Percentiles rank a stretch among this genome's conserved stretches.
phyloP scores from a whole-genome alignment of 2,797 vertebrate genomes.

The Neosalanx taihuensis region DNA sequence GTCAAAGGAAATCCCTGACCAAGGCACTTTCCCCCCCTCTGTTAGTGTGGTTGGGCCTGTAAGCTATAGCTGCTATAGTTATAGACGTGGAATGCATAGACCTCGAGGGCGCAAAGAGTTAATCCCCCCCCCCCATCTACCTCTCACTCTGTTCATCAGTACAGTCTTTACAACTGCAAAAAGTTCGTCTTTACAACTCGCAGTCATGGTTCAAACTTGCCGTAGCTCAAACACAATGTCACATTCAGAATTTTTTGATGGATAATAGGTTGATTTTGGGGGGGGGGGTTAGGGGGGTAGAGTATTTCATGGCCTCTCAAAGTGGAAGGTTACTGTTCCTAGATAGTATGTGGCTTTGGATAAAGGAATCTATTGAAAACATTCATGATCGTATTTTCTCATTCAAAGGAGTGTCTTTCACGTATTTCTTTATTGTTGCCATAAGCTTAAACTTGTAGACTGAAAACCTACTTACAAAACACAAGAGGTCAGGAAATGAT shows the following conservation, averaged over 20 bases:
- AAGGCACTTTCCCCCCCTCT: conserved; percentile 54
- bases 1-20: conserved; percentile 81
- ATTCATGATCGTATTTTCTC: neutral
- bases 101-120: conserved; percentile 55
- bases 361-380: neutral
- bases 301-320: no score
- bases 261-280: no score
- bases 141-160: neutral
- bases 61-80: conserved; percentile 48
- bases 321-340: no score
- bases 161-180: neutral
- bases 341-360: neutral
- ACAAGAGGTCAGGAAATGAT: neutral
- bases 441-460: neutral
- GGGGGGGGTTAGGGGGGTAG: no score
- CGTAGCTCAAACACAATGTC: no score
- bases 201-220: no score
- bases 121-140: conserved; percentile 41
- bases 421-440: no score
- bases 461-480: neutral
- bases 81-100: conserved; percentile 58
- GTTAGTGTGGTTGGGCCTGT: conserved; percentile 30
- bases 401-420: neutral
- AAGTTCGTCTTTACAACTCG: no score
- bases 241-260: no score